Base-by-base conservation (phyloP, 2,888 invertebrate species). In the Sphecodes monilicornis region DNA sequence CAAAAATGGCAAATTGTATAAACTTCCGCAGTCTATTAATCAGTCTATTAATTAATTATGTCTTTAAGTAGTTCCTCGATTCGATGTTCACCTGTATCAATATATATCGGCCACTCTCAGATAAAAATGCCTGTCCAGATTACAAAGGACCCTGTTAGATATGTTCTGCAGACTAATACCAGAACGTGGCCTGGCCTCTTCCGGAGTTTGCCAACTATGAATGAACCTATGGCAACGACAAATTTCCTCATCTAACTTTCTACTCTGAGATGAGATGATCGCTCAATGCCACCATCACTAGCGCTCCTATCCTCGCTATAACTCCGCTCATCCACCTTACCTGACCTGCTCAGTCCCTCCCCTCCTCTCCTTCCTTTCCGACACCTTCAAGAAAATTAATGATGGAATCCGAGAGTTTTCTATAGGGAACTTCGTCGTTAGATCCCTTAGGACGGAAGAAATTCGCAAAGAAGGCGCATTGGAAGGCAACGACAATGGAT, bases 231-330 rank as follows among this genome's bases (percentile, higher is more conserved):
- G 93, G 92, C 92, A 90, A 90, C 92, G 94, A 94, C 94, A 94
- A 94, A 94, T 94, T 94, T 93, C 93, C 94, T 94, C 94, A 94
- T 94, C 94, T 94, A 94, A 94, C 94, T 94, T 94, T 94, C 91
- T 91, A 89, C 91, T 88, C 87, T 90, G 90, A 93, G 94, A 94
- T 94, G 94, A 94, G 94, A 91, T 93, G 93, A 94, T 94, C 94
- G 93, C 93, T 94, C 94, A 94, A 93, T 93, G 94, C 93, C 94
- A 90, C 77, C 91, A 79, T 85, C 86, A 84, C 90, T 84, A 76
- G 76, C 84, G 76, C 82, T 77, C 74, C 90, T 86, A 90, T 85
- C 88, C 86, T 84, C 85, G 73, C 86, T 88, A 78, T 83, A 87
- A 80, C 85, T 78, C 82, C 64, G 16, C 82, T 83, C 85, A 74